Base-by-base conservation (phyloP, 2,797 vertebrate genomes). In the Sebastes matsubarae region DNA sequence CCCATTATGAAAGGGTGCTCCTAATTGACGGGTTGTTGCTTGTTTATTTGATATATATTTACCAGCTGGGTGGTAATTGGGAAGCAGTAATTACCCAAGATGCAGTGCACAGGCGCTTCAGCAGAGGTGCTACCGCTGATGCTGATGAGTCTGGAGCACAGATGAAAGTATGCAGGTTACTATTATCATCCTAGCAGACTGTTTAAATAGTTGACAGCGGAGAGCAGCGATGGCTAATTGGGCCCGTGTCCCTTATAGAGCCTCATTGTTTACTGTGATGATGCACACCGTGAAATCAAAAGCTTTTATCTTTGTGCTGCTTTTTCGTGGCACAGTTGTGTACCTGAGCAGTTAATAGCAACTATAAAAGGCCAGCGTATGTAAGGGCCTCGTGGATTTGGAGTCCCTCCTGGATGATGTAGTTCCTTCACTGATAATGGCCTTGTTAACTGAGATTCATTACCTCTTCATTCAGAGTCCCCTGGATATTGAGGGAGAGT, bases 31-130 rank as follows among this genome's bases (percentile, higher is more conserved):
- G 93, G 91, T 92, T 94, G 92, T 94, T 95, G 92, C 95, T 94
- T 96, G 93, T 96, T 96, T 96, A 95, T 95, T 94, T 95, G 94
- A 95, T 94, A 92, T 92, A 94, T 93, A 90, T 95, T 95, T 94
- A 92, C 94, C 90, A 90, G 93, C 91, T 86, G 87, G 91, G 90
- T 93, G 87, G 93, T 95, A 95, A 95, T 96, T 91, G 94, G 93
- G 90, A 83, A 89, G 89, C 85, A 68, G 92, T 95, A 95, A 96
- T 96, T 95, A 96, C 92, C 91, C 86, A 90, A 85, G 90, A 93
- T 93, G 85, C 90, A 93, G 68, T 78, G 85, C 85, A 75, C 75
- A 8, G 75, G 78, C 10, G 69, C 83, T 86, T 61, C 46, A 18
- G 88, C 78, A 65, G 86, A 91, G 91, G 88, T 90, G 83, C 90